These are phyloP conservation scores for Synergus gifuensis DNA, from an alignment of 2,888 invertebrate genomes.

Conservation along the genomic window DNA sequence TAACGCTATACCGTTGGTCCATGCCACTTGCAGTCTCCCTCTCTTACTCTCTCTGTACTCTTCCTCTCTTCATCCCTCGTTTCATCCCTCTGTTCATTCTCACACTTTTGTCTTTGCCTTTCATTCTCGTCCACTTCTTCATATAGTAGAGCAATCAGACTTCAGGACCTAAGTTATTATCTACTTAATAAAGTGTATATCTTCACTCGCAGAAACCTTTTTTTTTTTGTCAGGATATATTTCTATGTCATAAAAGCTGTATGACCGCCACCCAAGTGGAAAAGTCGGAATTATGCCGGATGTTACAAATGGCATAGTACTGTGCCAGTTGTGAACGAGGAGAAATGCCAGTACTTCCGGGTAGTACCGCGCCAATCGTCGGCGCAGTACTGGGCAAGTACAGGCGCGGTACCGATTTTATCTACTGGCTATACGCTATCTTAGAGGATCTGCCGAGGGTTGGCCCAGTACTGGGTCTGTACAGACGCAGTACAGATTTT, in stretches of 20 bases:
- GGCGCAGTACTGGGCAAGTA: too few relatives aligned
- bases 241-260: background rate
- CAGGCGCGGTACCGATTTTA: too few relatives aligned
- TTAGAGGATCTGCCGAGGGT: too few relatives aligned
- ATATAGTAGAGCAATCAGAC: background rate
- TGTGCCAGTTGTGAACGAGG: too few relatives aligned
- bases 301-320: too few relatives aligned
- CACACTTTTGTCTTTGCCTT: slow-evolving; percentile 3
- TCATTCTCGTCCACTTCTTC: slow-evolving; percentile 26
- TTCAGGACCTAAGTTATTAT: background rate
- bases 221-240: background rate
- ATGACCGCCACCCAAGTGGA: too few relatives aligned
- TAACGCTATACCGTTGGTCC: slow-evolving; percentile 46
- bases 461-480: too few relatives aligned
- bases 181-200: background rate
- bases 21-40: slow-evolving; percentile 45
- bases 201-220: background rate
- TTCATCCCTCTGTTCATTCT: slow-evolving; percentile 37
- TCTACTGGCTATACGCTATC: too few relatives aligned
- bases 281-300: too few relatives aligned
- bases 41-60: slow-evolving; percentile 41
- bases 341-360: too few relatives aligned
- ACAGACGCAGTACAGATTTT: too few relatives aligned
- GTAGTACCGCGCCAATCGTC: too few relatives aligned
- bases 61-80: slow-evolving; percentile 36